Base-by-base conservation (phyloP, 2,888 invertebrate species). In the Hydraecia micacea region DNA sequence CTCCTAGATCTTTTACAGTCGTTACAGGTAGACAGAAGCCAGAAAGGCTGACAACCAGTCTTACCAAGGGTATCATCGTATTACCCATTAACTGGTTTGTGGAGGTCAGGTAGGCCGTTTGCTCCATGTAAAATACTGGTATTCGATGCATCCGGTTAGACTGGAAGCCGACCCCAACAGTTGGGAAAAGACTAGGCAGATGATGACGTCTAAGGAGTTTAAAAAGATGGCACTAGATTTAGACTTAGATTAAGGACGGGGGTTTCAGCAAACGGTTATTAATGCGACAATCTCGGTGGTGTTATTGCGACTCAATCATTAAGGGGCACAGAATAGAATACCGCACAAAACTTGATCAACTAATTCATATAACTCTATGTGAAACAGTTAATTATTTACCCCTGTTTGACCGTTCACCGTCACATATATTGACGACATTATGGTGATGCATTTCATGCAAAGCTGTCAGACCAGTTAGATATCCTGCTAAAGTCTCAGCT, bases 401-500 rank as follows among this genome's bases (percentile, higher is more conserved):
- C 9, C 15, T 21, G 13, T 60, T 49, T 63, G n/a, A 69, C 28
- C 75, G 75, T 42, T 55, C 18, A 63, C 68, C 25, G 60, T 46
- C 62, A 58, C 1, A 15, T 58, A 71, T 32, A 6, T 81, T 63
- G 77, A 77, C 21, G 60, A 76, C 3, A 4, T 76, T 21, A 15
- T 42, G 21, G 21, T 66, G 28, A 21, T 58, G 49, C 11, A 46
- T 46, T 55, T 67, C 36, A 76, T 21, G 21, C 42, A 49, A 73
- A 67, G 11, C 42, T 28, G 49, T 76, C 42, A 67, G 36, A 73
- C 25, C 15, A 62, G 32, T 52, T 71, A 71, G 15, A 32, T 67
- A 52, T 46, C 52, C n/a, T 67, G 32, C 25, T 71, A 60, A 72
- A 42, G 36, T 32, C 52, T 83, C 42, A 73, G 76, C 60, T 60